phyloP scores from a whole-genome alignment of 2,797 vertebrate species.

The Eurystomus glaucurus region DNA sequence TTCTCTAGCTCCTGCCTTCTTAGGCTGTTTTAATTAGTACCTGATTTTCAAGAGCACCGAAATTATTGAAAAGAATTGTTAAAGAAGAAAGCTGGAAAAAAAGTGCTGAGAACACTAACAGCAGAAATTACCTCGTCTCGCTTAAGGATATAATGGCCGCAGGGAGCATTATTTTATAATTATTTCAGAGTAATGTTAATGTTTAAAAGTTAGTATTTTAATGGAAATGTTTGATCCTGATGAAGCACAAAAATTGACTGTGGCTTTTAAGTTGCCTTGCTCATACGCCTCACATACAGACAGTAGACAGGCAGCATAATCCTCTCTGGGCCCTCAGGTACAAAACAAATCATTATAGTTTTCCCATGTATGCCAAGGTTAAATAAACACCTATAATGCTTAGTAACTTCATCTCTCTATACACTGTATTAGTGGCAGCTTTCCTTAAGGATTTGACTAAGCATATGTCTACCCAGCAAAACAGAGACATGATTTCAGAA shows the following conservation, averaged over 20 bases:
- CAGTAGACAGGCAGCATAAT: conserved; percentile 29
- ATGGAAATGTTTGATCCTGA: conserved; percentile 71
- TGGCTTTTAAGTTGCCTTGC: conserved; percentile 54
- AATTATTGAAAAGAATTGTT: neutral
- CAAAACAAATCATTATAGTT: conserved; percentile 51
- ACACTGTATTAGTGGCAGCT: conserved; percentile 40
- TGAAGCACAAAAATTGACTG: conserved; percentile 45
- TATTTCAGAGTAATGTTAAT: conserved; percentile 72
- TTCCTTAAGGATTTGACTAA: conserved; percentile 63
- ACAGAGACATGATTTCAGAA: neutral
- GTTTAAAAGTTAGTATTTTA: conserved; percentile 71
- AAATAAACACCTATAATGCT: conserved; percentile 46
- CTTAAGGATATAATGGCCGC: neutral
- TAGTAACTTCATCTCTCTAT: neutral
- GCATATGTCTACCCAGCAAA: neutral
- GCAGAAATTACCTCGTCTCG: conserved; percentile 27
- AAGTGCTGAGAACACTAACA: conserved; percentile 2
- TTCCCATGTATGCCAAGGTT: conserved; percentile 54
- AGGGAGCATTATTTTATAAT: conserved; percentile 66
- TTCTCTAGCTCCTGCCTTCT: neutral
- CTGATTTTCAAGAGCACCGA: conserved; percentile 33
- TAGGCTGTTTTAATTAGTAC: conserved; percentile 3
- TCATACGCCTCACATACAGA: conserved; percentile 23
- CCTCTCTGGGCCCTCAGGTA: conserved; percentile 8
- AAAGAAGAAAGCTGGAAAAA: conserved; percentile 31